Base-by-base conservation (phyloP, 2,888 invertebrate genomes). In the Unio pictorum region DNA sequence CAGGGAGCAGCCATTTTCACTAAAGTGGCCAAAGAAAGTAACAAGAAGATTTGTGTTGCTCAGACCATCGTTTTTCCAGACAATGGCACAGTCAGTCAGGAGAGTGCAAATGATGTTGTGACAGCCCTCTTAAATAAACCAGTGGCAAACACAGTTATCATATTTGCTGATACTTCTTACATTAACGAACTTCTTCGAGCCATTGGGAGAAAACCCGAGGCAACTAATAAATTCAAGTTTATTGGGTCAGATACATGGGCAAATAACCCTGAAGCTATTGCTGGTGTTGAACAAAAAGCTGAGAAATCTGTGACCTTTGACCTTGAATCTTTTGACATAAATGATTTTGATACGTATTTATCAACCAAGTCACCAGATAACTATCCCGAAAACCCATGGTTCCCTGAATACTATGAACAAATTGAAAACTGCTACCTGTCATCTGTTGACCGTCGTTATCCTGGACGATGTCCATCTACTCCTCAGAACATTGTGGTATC, bases 361-460 rank as follows among this genome's bases (percentile, higher is more conserved):
- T 72, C 76, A 34, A 72, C 74, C 17, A 86, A 85, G 68, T 81
- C 76, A 11, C 81, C 84, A 28, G 79, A 81, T 28, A 86, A 81
- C 69, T 81, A 89, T 60, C 81, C 81, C 4, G 83, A 87, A 61
- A 91, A 91, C 75, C 90, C 90, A 0, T 91, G 91, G 91, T 91
- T 91, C 79, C 79, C 83, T 6, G 89, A 91, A 67, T 90, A 88
- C 76, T 91, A 90, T 85, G 86, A 90, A 76, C 79, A 87, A 57
- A 84, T 89, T 28, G 87, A 86, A 69, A 83, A 90, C 63, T 91
- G 91, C 75, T 87, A 87, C 66, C 73, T 85, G 28, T 79, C 84
- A 4, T 75, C 77, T 4, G 75, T 79, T 8, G 73, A 81, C 57
- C 63, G 68, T 6, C 62, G 67, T 54, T 84, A 80, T 65, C 73